Conservation (phyloP, 2,113 vertebrate genomes). For the Silurus glanis region DNA sequence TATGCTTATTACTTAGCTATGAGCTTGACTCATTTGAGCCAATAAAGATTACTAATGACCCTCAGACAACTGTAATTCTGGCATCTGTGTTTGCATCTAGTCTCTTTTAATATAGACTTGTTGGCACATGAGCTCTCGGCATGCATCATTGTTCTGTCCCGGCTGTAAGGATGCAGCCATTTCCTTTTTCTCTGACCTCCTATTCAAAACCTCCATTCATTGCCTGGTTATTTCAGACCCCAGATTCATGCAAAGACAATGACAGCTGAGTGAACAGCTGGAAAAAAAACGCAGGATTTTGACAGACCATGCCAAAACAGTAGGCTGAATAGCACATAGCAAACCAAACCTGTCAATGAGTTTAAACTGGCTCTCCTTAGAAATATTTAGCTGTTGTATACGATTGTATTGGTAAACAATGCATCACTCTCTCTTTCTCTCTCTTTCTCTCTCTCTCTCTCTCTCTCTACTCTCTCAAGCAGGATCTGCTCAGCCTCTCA, state of each 20-base stretch:
- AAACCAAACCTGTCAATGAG: conserved; percentile 14
- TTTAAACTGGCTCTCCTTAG: conserved; percentile 13
- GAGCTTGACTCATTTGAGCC: background rate
- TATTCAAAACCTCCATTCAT: conserved; percentile 39
- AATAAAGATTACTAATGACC: conserved; percentile 25
- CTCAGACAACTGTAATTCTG: conserved; percentile 15
- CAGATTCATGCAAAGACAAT: conserved; percentile 36
- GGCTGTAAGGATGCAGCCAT: conserved; percentile 14
- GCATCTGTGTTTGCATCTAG: conserved; percentile 25
- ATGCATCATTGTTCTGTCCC: conserved; percentile 24
- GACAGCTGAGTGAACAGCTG: conserved; percentile 40
- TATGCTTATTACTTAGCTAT: background rate
- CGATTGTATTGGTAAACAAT: background rate
- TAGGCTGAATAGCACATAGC: conserved; percentile 19
- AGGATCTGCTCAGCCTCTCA: conserved; percentile 40
- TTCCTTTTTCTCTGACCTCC: conserved; percentile 35
- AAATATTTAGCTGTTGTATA: conserved; percentile 31
- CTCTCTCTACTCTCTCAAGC: conserved; percentile 31
- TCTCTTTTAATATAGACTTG: conserved; percentile 11
- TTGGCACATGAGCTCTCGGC: conserved; percentile 13
- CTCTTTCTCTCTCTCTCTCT: background rate
- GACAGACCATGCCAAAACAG: conserved; percentile 5
- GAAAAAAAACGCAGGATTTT: conserved; percentile 19
- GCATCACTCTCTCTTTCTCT: background rate
- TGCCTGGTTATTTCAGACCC: conserved; percentile 41